These are phyloP conservation scores for Adrianichthys oophorus DNA, from an alignment of 2,797 vertebrate species.

Conservation along the genomic window DNA sequence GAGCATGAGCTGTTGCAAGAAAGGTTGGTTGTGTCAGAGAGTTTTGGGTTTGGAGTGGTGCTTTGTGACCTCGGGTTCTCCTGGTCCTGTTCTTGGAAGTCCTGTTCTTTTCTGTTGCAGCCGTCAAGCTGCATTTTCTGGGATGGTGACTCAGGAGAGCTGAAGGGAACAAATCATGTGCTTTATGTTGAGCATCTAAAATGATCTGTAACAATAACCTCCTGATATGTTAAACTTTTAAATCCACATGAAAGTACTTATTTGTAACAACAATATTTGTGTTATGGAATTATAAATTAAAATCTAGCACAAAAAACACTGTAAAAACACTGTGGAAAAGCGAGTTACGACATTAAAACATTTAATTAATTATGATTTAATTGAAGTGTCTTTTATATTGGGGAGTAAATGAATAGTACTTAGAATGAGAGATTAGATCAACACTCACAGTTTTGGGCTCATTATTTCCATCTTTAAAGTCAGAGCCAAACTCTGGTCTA, in stretches of 20 bases:
- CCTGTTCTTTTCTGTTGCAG: slow-evolving; percentile 19
- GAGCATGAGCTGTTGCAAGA: background rate
- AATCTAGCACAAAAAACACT: too few species aligned
- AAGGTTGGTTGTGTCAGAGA: background rate
- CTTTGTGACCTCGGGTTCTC: background rate
- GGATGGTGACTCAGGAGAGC: slow-evolving; percentile 4
- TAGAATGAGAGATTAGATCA: background rate
- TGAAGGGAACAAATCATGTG: background rate
- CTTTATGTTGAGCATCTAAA: background rate
- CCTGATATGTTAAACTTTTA: background rate
- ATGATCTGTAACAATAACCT: background rate
- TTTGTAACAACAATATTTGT: too few species aligned
- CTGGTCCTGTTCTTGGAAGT: background rate
- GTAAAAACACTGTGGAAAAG: too few species aligned
- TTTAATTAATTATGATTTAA: background rate
- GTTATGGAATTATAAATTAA: too few species aligned
- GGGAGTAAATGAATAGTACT: background rate
- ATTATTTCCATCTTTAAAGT: slow-evolving; percentile 56
- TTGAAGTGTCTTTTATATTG: background rate
- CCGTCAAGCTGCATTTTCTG: background rate
- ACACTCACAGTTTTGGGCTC: slow-evolving; percentile 55
- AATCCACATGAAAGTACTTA: too few species aligned
- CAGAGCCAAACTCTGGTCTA: slow-evolving; percentile 40
- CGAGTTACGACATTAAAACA: background rate
- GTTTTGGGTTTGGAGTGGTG: slow-evolving; percentile 1